These are phyloP conservation scores for Sebastes itinus DNA, from an alignment of 2,797 vertebrate species.

Conservation along the genomic window DNA sequence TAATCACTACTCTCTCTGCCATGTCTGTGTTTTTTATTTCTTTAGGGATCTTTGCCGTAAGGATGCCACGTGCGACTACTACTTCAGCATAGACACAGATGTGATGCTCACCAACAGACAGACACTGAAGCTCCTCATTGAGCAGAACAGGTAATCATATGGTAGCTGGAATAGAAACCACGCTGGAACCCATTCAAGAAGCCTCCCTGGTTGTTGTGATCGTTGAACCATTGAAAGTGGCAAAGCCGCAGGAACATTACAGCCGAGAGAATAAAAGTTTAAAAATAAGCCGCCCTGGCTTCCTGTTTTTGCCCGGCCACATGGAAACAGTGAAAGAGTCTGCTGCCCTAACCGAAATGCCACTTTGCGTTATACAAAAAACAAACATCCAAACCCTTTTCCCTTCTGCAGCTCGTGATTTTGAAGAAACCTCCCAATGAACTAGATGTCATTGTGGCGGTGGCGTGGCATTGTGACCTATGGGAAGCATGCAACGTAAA, in stretches of 20 bases:
- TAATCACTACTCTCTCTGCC: conserved; percentile 28
- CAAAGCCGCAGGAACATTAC: conserved; percentile 72
- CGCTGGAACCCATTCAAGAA: conserved; percentile 6
- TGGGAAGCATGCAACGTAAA: conserved; percentile 52
- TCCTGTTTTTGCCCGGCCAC: conserved; percentile 68
- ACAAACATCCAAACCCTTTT: conserved; percentile 61
- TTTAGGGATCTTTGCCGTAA: conserved; percentile 92
- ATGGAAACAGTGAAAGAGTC: conserved; percentile 53
- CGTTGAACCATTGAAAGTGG: conserved; percentile 42
- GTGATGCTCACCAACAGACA: conserved; percentile 93
- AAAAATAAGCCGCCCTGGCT: conserved; percentile 73
- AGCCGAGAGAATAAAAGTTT: conserved; percentile 58
- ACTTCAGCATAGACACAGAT: conserved; percentile 95
- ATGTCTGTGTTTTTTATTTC: conserved; percentile 25
- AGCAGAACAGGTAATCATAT: conserved; percentile 94
- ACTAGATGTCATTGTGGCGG: conserved; percentile 63
- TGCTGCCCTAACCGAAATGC: conserved; percentile 57
- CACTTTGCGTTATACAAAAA: conserved; percentile 68
- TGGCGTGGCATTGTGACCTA: conserved; percentile 43
- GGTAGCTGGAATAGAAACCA: background rate
- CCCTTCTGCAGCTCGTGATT: conserved; percentile 45
- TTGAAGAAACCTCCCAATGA: conserved; percentile 61
- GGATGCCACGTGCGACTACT: conserved; percentile 89
- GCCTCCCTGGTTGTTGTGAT: conserved; percentile 35
- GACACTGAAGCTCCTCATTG: conserved; percentile 92